A percentile compares a stretch with the other conserved stretches of the same genome.
Conservation (phyloP, 2,888 invertebrate genomes). For the Oscheius sp. region DNA sequence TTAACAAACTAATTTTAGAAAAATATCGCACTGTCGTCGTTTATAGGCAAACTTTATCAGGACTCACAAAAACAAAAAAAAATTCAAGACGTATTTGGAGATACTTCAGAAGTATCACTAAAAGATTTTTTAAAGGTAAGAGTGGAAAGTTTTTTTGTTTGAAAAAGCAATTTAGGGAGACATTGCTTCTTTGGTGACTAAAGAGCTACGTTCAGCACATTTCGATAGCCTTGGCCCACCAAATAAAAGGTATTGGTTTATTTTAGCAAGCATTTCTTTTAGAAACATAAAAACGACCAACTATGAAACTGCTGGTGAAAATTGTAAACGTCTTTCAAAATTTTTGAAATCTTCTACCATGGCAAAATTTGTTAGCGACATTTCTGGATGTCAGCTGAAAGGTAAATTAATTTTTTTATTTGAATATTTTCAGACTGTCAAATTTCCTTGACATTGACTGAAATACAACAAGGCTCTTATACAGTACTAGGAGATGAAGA, state of each 20-base stretch:
- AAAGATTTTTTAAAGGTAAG: conserved; percentile 47
- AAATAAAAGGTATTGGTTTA: conserved; percentile 24
- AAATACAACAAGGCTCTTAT: conserved; percentile 55
- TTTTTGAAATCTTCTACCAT: neutral
- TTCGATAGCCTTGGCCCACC: conserved; percentile 17
- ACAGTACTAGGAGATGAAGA: conserved; percentile 57
- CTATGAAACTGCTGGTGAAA: neutral
- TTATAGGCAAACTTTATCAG: neutral
- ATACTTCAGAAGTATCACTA: conserved; percentile 52
- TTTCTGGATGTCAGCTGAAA: conserved; percentile 10
- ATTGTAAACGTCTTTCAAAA: neutral
- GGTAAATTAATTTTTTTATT: neutral
- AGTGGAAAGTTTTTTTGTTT: no score
- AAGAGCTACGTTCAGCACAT: no score
- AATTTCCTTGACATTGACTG: conserved; percentile 40
- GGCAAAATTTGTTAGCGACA: neutral
- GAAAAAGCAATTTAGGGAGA: neutral
- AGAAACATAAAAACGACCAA: neutral
- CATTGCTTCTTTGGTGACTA: no score
- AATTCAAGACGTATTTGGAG: conserved; percentile 53
- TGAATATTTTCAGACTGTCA: conserved; percentile 29
- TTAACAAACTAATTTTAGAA: neutral
- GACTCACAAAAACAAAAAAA: conserved; percentile 34
- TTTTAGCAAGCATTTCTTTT: neutral
- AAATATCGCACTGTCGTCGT: no score